A percentile compares a stretch with the other conserved stretches of the same genome.
Conservation (phyloP, 1,140 invertebrate genomes). For the Paraescarpia echinospica region DNA sequence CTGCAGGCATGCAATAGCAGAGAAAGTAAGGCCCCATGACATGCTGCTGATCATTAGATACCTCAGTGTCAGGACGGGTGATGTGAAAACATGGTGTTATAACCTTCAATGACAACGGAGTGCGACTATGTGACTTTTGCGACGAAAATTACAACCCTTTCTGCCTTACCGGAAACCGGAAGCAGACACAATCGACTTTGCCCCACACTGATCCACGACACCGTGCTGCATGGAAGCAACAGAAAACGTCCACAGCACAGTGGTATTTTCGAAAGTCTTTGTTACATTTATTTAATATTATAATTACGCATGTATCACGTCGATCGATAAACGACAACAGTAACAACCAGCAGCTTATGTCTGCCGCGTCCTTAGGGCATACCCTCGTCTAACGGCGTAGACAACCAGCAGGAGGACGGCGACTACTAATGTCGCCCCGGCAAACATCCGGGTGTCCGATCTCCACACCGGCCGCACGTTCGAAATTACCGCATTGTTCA, state of each 20-base stretch:
- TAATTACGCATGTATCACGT: not conserved
- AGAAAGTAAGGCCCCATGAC: too few species aligned
- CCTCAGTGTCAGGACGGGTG: too few species aligned
- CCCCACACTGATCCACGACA: too few species aligned
- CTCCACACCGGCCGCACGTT: not conserved
- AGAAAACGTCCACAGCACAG: not conserved
- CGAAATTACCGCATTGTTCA: not conserved
- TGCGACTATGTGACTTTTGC: too few species aligned
- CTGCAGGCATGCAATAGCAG: too few species aligned
- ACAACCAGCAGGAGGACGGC: not conserved
- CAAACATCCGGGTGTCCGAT: not conserved
- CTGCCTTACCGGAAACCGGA: too few species aligned
- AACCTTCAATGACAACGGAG: too few species aligned
- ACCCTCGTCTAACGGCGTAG: not conserved
- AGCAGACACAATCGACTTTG: too few species aligned
- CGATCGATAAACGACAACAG: not conserved
- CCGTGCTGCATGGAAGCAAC: not conserved
- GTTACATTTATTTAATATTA: not conserved
- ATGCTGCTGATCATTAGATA: too few species aligned
- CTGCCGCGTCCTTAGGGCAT: not conserved
- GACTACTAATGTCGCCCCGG: not conserved
- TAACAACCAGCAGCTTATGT: not conserved
- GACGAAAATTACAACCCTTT: too few species aligned
- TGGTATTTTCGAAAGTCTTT: not conserved
- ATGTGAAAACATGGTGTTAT: too few species aligned